Base-by-base conservation (phyloP, 2,113 vertebrate species). In the Sinocyclocheilus anshuiensis region DNA sequence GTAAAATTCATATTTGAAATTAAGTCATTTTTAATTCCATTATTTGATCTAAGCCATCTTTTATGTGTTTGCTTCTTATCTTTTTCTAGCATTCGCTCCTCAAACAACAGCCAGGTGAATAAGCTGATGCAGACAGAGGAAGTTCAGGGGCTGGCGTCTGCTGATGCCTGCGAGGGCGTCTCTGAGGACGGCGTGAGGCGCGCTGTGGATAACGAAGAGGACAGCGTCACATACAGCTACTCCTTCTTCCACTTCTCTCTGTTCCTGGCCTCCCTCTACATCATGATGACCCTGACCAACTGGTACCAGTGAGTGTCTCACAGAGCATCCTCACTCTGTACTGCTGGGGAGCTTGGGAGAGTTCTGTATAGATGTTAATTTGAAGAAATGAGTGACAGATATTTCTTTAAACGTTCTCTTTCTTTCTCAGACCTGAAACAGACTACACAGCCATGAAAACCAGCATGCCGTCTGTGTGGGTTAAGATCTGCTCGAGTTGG, bases 261-360 rank as follows among this genome's bases (percentile, higher is more conserved):
- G 24, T 90, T 96, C 67, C 94, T 99, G 0, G 98, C 98, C 11
- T 96, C 98, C 0, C 93, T 99, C 57, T 97, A 99, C 93, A 95
- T 99, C 93, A 99, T 99, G 98, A 99, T 99, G 98, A 99, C 97
- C 0, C 96, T 99, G 86, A 99, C 98, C 93, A 99, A 98, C 95
- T 99, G 97, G 98, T 99, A 98, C 94, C 95, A 96, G 98, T 99
- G 90, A 83, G 95, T 95, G 42, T 57, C 16, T 8, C 6, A 20
- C 53, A 67, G 12, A 65, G 26, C 15, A 69, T 69, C 65, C 65
- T 69, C 45, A 48, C 45, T 48, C 45, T 12, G 3, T 48, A 48
- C 2, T 12, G 45, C 42, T 45, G 42, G 42, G 42, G 42, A 45
- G 42, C 7, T 45, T 10, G 9, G 2, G 42, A 45, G 42, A 45